phyloP scores from a whole-genome alignment of 2,113 vertebrate genomes.

The Romanogobio albipinnatus region DNA sequence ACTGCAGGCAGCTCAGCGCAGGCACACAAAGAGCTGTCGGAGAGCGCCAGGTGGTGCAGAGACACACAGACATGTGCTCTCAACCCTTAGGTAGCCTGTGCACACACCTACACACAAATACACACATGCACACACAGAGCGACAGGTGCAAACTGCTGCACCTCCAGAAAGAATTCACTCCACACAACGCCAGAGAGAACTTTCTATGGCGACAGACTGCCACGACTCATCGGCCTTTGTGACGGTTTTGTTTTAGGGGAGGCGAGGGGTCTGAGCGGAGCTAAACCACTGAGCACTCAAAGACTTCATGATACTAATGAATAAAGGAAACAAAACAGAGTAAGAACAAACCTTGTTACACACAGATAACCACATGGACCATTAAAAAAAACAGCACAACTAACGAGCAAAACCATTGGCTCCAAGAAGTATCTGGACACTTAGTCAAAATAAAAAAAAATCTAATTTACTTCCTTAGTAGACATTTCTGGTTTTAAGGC shows the following conservation, averaged over 20 bases:
- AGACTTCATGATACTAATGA: slow-evolving; percentile 26
- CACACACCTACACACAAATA: slow-evolving; percentile 31
- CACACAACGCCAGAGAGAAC: slow-evolving; percentile 17
- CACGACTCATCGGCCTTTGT: slow-evolving; percentile 25
- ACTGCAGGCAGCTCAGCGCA: slow-evolving; percentile 65
- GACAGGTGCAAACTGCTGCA: slow-evolving; percentile 77
- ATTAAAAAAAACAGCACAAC: neutral
- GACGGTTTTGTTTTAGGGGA: slow-evolving; percentile 14
- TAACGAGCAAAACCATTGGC: neutral
- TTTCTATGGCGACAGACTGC: slow-evolving; percentile 29
- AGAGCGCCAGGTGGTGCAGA: slow-evolving; percentile 77
- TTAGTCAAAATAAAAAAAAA: neutral
- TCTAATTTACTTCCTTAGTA: neutral
- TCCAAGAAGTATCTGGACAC: neutral
- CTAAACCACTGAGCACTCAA: neutral
- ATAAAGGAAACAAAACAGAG: slow-evolving; percentile 12
- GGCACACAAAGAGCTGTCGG: slow-evolving; percentile 73
- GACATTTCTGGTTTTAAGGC: neutral
- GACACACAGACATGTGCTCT: slow-evolving; percentile 27
- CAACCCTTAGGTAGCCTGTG: neutral
- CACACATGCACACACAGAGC: slow-evolving; percentile 47
- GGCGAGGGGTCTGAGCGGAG: slow-evolving; percentile 10
- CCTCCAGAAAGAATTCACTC: slow-evolving; percentile 64
- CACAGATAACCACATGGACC: neutral
- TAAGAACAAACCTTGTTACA: neutral